Conservation (phyloP, 2,113 vertebrate species). For the Scartelaos histophorus region DNA sequence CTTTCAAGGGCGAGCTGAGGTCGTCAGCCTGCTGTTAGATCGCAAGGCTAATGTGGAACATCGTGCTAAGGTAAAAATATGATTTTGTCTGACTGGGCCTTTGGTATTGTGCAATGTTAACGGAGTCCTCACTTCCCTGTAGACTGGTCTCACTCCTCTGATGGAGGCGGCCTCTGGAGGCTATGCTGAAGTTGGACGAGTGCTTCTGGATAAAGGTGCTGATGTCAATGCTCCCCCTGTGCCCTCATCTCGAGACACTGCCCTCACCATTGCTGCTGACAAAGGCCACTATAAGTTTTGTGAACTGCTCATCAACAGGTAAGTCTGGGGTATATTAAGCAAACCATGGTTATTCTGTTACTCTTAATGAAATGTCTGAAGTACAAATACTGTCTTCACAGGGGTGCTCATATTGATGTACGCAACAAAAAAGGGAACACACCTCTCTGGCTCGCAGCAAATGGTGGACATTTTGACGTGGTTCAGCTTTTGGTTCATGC, state of each 20-base stretch:
- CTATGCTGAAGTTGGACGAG: slow-evolving; percentile 96
- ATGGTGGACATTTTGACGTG: slow-evolving; percentile 96
- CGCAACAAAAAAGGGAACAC: slow-evolving; percentile 99
- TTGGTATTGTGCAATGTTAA: not conserved
- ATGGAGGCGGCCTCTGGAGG: slow-evolving; percentile 99
- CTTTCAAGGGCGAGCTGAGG: slow-evolving; percentile 96
- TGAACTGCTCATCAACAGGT: slow-evolving; percentile 97
- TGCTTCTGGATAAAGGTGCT: slow-evolving; percentile 96
- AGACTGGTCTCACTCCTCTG: slow-evolving; percentile 97
- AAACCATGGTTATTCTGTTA: not conserved
- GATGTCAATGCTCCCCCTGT: slow-evolving; percentile 98
- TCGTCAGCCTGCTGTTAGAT: slow-evolving; percentile 95
- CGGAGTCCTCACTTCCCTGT: not conserved
- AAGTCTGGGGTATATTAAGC: not conserved
- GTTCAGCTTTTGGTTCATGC: slow-evolving; percentile 95
- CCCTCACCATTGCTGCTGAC: slow-evolving; percentile 97
- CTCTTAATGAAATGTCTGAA: not conserved
- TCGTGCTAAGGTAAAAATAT: slow-evolving; percentile 88
- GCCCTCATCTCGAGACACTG: slow-evolving; percentile 96
- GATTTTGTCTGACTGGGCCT: not conserved
- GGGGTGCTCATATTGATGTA: slow-evolving; percentile 96
- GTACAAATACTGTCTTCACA: slow-evolving; percentile 47
- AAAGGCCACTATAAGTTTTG: slow-evolving; percentile 99
- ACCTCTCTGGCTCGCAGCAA: slow-evolving; percentile 96
- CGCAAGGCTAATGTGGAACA: slow-evolving; percentile 98